phyloP scores from a whole-genome alignment of 2,888 invertebrate genomes.

The Helleia helle region DNA sequence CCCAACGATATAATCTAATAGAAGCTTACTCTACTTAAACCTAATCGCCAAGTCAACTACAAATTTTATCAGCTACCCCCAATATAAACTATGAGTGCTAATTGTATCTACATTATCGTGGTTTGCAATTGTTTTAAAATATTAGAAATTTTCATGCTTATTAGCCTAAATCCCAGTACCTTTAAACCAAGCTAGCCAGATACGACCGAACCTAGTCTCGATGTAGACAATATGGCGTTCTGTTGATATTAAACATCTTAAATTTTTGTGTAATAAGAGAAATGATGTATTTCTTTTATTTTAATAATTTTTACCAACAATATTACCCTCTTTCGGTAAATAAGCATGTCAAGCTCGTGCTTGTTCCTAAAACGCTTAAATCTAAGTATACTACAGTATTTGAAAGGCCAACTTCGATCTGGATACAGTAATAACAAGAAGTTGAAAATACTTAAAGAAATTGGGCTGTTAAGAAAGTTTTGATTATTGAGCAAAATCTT shows the following conservation, averaged over 20 bases:
- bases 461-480: conserved; percentile 7
- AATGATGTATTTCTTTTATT: background rate
- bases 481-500: conserved; percentile 3
- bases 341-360: background rate
- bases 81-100: conserved; percentile 6
- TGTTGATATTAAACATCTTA: too few relatives aligned
- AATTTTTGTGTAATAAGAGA: too few relatives aligned
- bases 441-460: background rate
- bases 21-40: background rate
- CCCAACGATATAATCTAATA: conserved; percentile 1
- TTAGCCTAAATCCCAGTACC: too few relatives aligned
- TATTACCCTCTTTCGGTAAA: background rate
- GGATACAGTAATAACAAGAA: background rate
- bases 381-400: conserved; percentile 1
- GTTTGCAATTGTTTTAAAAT: background rate
- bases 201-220: too few relatives aligned
- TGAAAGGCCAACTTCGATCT: conserved; percentile 8
- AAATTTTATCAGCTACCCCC: background rate
- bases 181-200: too few relatives aligned
- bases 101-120: conserved; percentile 5
- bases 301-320: too few relatives aligned
- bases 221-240: too few relatives aligned
- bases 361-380: background rate
- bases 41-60: conserved; percentile 2
- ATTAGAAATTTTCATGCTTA: background rate